Evolutionary conservation across 2,113 vertebrate genomes (phyloP).

Genomic region (Alethe diademata): DNA sequence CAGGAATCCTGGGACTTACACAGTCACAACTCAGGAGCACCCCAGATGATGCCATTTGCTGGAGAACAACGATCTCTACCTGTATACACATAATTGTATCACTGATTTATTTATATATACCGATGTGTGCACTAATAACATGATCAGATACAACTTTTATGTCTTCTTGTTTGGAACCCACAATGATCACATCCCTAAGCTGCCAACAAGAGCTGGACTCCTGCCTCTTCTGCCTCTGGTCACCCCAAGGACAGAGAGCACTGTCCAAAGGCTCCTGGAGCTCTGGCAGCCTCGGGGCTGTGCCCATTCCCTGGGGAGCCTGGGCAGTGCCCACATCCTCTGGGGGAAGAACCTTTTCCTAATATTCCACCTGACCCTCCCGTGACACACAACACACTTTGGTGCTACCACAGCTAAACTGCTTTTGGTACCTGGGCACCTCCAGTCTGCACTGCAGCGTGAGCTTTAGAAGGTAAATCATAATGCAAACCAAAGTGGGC

Average conservation of each 20-base stretch:
- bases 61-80: not conserved
- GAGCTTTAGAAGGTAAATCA: not conserved
- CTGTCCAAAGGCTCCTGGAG: fast-evolving
- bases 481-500: not conserved
- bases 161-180: not conserved
- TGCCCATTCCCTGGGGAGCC: not conserved
- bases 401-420: not conserved
- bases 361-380: not conserved
- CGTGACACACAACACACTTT: not conserved
- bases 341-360: not conserved
- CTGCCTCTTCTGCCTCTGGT: not conserved
- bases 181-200: not conserved
- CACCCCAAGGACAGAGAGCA: not conserved
- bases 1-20: not conserved
- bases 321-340: not conserved
- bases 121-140: not conserved
- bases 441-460: not conserved
- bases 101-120: not conserved
- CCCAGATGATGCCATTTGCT: not conserved
- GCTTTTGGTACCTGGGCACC: not conserved
- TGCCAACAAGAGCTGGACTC: not conserved
- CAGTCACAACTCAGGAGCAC: not conserved
- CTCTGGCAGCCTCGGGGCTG: not conserved
- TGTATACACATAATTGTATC: not conserved
- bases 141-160: not conserved